Percentiles rank a stretch among this genome's conserved stretches.
Evolutionary conservation across 2,888 invertebrate genomes (phyloP).

Genomic region (Exocentrus adspersus): DNA sequence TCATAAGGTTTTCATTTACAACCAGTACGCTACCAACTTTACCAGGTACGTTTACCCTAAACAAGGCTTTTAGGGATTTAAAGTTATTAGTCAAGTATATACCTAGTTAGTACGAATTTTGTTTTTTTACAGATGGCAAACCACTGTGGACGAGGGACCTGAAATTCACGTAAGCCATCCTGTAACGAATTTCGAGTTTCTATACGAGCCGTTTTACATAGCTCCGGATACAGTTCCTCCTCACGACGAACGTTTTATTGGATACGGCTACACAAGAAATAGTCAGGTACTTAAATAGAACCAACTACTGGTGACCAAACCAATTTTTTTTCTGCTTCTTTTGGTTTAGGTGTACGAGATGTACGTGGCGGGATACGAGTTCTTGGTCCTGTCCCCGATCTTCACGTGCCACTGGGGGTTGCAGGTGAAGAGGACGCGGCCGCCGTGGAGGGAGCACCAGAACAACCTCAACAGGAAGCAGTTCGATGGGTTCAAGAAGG

Average conservation of each 20-base stretch:
- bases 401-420: constrained; percentile 93
- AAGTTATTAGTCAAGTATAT: too few relatives aligned
- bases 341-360: constrained; percentile 86
- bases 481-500: constrained; percentile 85
- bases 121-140: constrained; percentile 68
- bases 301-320: too few relatives aligned
- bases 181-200: constrained; percentile 84
- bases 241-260: constrained; percentile 89
- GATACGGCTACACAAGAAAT: constrained; percentile 92
- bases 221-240: constrained; percentile 82
- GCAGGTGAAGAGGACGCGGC: constrained; percentile 80
- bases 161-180: constrained; percentile 83
- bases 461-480: constrained; percentile 83
- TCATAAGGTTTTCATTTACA: constrained; percentile 90
- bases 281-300: too few relatives aligned
- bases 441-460: constrained; percentile 88
- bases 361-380: constrained; percentile 88
- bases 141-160: constrained; percentile 68
- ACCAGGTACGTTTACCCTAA: constrained; percentile 70
- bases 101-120: too few relatives aligned
- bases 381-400: constrained; percentile 86
- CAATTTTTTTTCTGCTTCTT: neutral
- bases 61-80: too few relatives aligned
- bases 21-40: constrained; percentile 92
- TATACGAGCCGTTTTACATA: constrained; percentile 94